Evolutionary conservation across 64 coral and sea anemone species (phyloP).

Genomic region (Stylophora pistillata): DNA sequence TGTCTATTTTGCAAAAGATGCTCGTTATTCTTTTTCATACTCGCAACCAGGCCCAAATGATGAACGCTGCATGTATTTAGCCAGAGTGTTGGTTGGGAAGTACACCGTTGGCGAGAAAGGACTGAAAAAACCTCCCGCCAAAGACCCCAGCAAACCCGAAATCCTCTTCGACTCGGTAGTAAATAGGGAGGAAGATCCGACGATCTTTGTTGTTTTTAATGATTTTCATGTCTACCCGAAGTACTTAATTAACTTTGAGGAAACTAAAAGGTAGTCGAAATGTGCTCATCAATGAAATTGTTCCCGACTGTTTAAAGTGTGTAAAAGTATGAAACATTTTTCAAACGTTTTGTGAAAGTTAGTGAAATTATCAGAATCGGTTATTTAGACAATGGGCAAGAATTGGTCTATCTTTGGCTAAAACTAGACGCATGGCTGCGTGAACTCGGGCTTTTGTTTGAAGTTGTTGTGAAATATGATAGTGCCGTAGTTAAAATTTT

Average conservation of each 20-base stretch:
- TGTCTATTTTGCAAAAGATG: constrained; percentile 49
- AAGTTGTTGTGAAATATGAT: too few relatives aligned
- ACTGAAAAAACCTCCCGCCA: constrained; percentile 4
- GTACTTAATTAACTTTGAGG: constrained; percentile 40
- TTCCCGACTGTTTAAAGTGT: too few relatives aligned
- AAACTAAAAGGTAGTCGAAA: too few relatives aligned
- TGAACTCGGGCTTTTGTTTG: too few relatives aligned
- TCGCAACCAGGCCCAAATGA: background rate
- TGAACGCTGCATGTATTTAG: constrained; percentile 46
- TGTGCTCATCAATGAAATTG: too few relatives aligned
- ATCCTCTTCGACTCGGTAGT: constrained; percentile 50
- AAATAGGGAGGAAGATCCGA: background rate
- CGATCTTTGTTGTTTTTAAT: constrained; percentile 38
- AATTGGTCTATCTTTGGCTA: too few relatives aligned
- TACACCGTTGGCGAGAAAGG: background rate
- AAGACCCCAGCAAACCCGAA: constrained; percentile 3
- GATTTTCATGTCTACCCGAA: constrained; percentile 33
- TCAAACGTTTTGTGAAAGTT: too few relatives aligned
- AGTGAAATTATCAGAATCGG: too few relatives aligned
- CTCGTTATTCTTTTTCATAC: background rate
- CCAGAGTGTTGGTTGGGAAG: constrained; percentile 43
- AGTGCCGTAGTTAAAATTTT: too few relatives aligned
- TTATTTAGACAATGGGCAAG: too few relatives aligned
- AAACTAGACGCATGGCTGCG: too few relatives aligned
- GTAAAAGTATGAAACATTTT: too few relatives aligned